These are phyloP conservation scores for Macroteleia sp. DNA, from an alignment of 2,888 invertebrate species.

Conservation along the genomic window DNA sequence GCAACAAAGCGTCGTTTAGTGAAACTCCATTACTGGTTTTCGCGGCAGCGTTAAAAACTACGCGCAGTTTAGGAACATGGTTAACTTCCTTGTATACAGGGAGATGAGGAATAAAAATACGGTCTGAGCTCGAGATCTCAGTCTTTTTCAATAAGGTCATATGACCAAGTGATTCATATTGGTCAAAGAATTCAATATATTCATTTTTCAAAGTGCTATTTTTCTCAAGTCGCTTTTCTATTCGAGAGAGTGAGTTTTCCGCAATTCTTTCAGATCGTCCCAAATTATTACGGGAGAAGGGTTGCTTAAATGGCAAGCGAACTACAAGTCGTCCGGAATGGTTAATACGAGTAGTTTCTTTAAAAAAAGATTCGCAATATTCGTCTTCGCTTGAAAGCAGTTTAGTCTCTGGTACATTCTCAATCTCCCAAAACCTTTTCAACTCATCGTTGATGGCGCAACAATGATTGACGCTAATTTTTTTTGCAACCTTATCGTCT, in stretches of 20 bases:
- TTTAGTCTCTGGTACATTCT: not conserved
- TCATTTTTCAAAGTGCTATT: not conserved
- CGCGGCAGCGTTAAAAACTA: no score
- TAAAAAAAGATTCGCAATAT: constrained; percentile 14
- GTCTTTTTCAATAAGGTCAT: no score
- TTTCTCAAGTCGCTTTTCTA: not conserved
- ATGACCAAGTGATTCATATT: constrained; percentile 9
- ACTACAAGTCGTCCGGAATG: constrained; percentile 9
- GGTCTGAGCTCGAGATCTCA: no score
- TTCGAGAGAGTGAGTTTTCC: not conserved
- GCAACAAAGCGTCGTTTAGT: no score
- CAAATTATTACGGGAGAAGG: not conserved
- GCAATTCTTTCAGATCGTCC: constrained; percentile 12
- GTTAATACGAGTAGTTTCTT: not conserved
- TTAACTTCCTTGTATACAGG: no score
- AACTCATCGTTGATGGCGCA: not conserved
- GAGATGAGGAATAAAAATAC: no score
- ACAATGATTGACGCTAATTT: no score
- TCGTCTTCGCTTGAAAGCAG: not conserved
- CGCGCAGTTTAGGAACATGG: no score
- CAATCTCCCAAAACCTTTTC: constrained; percentile 15
- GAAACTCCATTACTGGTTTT: no score
- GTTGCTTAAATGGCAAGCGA: not conserved
- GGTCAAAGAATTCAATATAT: not conserved
- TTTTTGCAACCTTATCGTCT: no score